Evolutionary conservation across 1,140 invertebrate species (phyloP).

Genomic region (Lucilia sericata): DNA sequence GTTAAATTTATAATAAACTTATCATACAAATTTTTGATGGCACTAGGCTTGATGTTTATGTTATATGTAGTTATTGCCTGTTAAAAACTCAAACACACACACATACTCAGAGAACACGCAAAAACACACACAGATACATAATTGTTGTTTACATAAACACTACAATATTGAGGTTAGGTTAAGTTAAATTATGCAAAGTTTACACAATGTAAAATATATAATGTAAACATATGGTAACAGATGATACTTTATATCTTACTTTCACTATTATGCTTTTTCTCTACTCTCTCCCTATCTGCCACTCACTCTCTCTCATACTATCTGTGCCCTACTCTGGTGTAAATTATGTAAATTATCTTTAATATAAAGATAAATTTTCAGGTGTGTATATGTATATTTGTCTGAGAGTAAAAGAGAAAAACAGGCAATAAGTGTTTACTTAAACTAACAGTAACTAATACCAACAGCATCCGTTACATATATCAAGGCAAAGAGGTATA

Average conservation of each 20-base stretch:
- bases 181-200: background rate
- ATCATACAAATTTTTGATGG: background rate
- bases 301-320: too few species aligned
- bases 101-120: background rate
- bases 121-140: background rate
- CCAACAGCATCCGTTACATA: too few species aligned
- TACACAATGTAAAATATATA: background rate
- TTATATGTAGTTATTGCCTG: background rate
- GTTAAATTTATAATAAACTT: background rate
- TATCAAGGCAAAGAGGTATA: background rate
- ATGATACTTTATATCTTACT: background rate
- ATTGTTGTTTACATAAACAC: background rate
- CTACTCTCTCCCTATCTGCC: too few species aligned
- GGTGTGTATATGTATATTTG: background rate
- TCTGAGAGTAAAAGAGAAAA: too few species aligned
- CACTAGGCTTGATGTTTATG: too few species aligned
- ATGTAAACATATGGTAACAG: background rate
- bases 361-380: background rate
- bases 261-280: too few species aligned
- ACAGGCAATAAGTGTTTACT: too few species aligned
- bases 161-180: slow-evolving; percentile 1
- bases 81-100: too few species aligned
- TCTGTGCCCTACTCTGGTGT: background rate
- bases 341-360: slow-evolving; percentile 3
- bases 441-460: too few species aligned